These are phyloP conservation scores for Syrrhaptes paradoxus DNA, from an alignment of 2,113 vertebrate genomes.

Conservation along the genomic window DNA sequence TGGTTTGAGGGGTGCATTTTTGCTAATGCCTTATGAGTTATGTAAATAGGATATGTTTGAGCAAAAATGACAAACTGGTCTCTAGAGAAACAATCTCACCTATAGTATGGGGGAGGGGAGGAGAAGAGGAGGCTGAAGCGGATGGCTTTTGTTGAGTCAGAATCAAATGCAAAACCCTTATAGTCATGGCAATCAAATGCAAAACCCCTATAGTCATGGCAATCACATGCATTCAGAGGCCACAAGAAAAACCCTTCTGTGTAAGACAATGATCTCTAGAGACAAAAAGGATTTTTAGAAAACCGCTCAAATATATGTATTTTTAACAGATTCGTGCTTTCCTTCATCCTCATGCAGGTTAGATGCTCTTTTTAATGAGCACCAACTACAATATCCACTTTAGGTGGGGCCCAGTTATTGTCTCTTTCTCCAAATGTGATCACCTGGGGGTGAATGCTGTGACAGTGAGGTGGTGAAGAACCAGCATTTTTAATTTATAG, in stretches of 20 bases:
- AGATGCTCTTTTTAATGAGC: background rate
- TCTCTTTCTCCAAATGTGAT: background rate
- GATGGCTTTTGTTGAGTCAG: background rate
- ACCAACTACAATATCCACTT: background rate
- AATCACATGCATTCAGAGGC: background rate
- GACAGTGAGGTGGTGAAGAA: background rate
- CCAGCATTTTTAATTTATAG: background rate
- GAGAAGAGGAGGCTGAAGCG: background rate
- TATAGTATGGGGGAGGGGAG: background rate
- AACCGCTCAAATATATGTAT: background rate
- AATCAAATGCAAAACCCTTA: constrained; percentile 10
- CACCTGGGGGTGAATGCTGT: background rate
- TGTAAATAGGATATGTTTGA: background rate
- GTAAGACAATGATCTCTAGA: background rate
- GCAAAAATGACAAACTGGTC: constrained; percentile 18
- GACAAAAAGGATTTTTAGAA: background rate
- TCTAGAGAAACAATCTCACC: constrained; percentile 17
- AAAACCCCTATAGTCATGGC: background rate
- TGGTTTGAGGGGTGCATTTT: background rate
- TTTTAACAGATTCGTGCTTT: background rate
- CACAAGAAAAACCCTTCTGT: background rate
- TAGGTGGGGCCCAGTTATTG: background rate
- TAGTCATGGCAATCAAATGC: background rate
- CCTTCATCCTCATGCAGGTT: background rate
- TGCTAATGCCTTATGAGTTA: constrained; percentile 30